Evolutionary conservation across 2,888 invertebrate genomes (phyloP), one percentile per base, ranked within the genome.

Genomic region (Pycnomerus fuliginosus): DNA sequence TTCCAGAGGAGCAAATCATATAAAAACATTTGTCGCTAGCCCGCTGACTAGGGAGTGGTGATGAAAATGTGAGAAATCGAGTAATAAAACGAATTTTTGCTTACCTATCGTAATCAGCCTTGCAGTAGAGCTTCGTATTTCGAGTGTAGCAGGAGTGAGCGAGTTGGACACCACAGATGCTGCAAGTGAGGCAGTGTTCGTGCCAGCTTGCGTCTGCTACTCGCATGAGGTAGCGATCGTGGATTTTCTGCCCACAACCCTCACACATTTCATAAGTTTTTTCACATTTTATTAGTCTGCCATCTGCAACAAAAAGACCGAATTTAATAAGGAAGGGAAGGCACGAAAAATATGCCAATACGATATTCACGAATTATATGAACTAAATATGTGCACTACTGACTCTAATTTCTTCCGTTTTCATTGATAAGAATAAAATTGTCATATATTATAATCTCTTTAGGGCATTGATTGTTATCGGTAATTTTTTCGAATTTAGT

Each of bases 201-300:
- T 98, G 98, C 89, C 95, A 98, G 66, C 90, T 91, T 44, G 91
- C 80, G 64, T 96, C 95, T 33, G 90, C 88, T 30, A 97, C 94
- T 66, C 94, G 82, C 86, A 96, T 90, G 65, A 97, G 81, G 76
- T 91, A 98, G 44, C 94, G 83, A 76, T 97, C 97, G 68, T 90
- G 85, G 64, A 98, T 98, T 74, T 91, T 90, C 69, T 89, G 89
- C 10, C 92, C 90, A 75, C 98, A 98, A 37, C 93, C 93, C 62
- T 93, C 92, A 75, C 97, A 98, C 65, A 88, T 84, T 73, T 92
- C 90, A 56, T 86, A 87, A 52, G 85, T 85, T 73, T 87, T 88
- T 72, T 89, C 85, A 53, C 85, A 78, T 69, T 85, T 85, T 70
- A 85, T 83, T 68, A 79, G 80, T 42, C 58, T 56, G 42, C 59